phyloP scores from a whole-genome alignment of 2,888 invertebrate species.

The Elysia crispata region DNA sequence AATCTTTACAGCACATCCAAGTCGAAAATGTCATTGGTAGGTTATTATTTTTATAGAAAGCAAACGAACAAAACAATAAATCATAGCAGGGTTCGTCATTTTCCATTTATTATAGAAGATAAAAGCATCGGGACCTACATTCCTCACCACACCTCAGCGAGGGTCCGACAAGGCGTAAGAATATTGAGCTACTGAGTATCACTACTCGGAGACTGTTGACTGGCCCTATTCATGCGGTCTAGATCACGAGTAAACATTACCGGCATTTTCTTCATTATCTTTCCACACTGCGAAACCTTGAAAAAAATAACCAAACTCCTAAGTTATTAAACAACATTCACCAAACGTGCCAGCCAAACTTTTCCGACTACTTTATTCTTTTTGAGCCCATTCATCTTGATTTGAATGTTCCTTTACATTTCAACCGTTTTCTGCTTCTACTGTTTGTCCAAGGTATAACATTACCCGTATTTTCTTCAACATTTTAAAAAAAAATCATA shows the following conservation, averaged over 20 bases:
- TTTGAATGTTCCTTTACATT: too few species aligned
- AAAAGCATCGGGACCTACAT: constrained; percentile 44
- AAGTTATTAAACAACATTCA: too few species aligned
- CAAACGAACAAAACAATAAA: too few species aligned
- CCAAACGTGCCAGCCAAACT: too few species aligned
- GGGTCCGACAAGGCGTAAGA: constrained; percentile 58
- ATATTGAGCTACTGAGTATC: constrained; percentile 59
- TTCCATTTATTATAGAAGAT: background rate
- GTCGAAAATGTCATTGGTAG: constrained; percentile 70
- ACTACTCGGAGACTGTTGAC: constrained; percentile 55
- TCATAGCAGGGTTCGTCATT: background rate
- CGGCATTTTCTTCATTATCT: background rate
- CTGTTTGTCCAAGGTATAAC: too few species aligned
- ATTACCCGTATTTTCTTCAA: too few species aligned
- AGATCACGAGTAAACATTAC: background rate
- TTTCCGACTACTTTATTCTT: too few species aligned
- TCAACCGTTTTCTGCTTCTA: too few species aligned
- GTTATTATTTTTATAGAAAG: constrained; percentile 22
- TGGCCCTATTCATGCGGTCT: background rate
- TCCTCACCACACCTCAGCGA: constrained; percentile 35
- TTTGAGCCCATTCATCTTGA: too few species aligned
- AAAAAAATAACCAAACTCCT: too few species aligned
- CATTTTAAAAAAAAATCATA: too few species aligned
- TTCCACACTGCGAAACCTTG: too few species aligned
- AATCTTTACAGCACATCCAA: constrained; percentile 64